Evolutionary conservation across 2,888 invertebrate genomes (phyloP).

Genomic region (Andrena chrysosceles): DNA sequence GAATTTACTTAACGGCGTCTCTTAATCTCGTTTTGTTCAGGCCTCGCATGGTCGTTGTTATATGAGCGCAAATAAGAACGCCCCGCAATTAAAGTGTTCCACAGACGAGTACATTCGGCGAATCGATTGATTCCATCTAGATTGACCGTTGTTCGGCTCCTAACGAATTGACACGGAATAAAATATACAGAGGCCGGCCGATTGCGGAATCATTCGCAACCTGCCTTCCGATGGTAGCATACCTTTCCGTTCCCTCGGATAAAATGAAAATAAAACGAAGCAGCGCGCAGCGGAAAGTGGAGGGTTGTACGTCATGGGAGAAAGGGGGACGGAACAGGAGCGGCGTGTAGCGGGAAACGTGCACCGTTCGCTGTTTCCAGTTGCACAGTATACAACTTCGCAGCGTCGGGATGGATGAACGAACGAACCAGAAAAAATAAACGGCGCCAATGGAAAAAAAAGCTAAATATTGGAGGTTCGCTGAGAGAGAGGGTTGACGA

Average conservation of each 20-base stretch:
- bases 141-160: slow-evolving; percentile 53
- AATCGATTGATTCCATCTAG: slow-evolving; percentile 47
- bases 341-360: slow-evolving; percentile 67
- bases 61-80: not conserved
- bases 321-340: slow-evolving; percentile 44
- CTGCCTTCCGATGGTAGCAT: slow-evolving; percentile 58
- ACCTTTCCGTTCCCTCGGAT: slow-evolving; percentile 67
- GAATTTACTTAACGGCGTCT: not conserved
- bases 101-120: slow-evolving; percentile 17
- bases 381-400: slow-evolving; percentile 74
- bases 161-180: slow-evolving; percentile 75
- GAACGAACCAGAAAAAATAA: slow-evolving; percentile 65
- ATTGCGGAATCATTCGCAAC: slow-evolving; percentile 77
- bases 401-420: slow-evolving; percentile 66
- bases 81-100: slow-evolving; percentile 49
- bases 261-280: slow-evolving; percentile 75
- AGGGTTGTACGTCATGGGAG: slow-evolving; percentile 48
- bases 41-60: not conserved
- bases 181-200: slow-evolving; percentile 73
- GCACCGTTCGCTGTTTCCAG: slow-evolving; percentile 75
- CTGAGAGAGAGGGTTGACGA: slow-evolving; percentile 15
- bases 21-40: too few species aligned
- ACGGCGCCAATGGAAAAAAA: slow-evolving; percentile 69
- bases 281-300: slow-evolving; percentile 59
- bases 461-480: slow-evolving; percentile 77